A percentile compares a stretch with the other conserved stretches of the same genome.
These are phyloP conservation scores for Okamejei kenojei DNA, from an alignment of 2,797 vertebrate species.

Conservation along the genomic window DNA sequence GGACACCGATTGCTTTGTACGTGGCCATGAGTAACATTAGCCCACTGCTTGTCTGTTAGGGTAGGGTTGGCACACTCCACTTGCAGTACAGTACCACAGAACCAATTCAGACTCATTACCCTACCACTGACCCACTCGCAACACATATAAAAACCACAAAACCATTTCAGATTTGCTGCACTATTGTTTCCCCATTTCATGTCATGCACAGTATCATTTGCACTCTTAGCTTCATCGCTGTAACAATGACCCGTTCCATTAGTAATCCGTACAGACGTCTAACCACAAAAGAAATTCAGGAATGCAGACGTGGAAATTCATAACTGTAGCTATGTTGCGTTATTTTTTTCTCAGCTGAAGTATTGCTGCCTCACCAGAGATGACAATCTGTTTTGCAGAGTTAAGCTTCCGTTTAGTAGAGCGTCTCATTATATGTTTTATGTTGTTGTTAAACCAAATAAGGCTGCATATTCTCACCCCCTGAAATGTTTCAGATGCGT, in stretches of 20 bases:
- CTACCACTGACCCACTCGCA: not conserved
- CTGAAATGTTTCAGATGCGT: not conserved
- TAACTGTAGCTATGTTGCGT: not conserved
- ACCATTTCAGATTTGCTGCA: too few relatives aligned
- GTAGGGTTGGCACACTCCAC: not conserved
- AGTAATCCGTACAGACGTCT: not conserved
- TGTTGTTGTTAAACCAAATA: not conserved
- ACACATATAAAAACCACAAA: too few relatives aligned
- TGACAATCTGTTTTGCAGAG: not conserved
- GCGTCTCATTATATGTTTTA: not conserved
- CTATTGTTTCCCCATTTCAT: not conserved
- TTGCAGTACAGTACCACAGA: not conserved
- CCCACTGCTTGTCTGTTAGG: too few relatives aligned
- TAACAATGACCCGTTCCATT: not conserved
- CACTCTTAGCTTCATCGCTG: not conserved
- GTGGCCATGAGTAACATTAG: constrained; percentile 45
- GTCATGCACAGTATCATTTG: not conserved
- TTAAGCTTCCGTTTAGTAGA: not conserved
- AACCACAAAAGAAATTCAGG: not conserved
- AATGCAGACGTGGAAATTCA: not conserved
- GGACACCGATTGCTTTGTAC: constrained; percentile 85
- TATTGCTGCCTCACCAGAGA: not conserved
- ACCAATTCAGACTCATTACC: not conserved
- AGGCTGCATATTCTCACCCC: not conserved
- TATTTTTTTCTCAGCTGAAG: not conserved